phyloP scores from a whole-genome alignment of 2,797 vertebrate species.

The Micrastur ruficollis region DNA sequence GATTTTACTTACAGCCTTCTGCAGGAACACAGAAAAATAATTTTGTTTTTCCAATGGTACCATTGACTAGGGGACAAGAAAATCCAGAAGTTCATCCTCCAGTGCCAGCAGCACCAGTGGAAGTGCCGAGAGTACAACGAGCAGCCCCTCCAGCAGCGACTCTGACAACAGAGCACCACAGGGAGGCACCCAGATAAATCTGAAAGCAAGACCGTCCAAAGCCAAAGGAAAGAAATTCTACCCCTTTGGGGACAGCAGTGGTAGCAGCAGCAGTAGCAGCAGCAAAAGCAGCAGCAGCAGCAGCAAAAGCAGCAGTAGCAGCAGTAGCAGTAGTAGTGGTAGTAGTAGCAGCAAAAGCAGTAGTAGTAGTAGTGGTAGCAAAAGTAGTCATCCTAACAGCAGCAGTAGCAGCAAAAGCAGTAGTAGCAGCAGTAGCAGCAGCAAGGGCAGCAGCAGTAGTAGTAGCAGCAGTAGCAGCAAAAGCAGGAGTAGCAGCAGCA shows the following conservation, averaged over 20 bases:
- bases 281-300: accelerated
- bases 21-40: not conserved
- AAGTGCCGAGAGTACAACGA: not conserved
- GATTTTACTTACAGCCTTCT: not conserved
- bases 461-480: accelerated
- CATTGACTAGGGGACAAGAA: constrained; percentile 10
- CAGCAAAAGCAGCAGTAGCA: accelerated
- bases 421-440: accelerated
- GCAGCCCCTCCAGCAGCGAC: constrained; percentile 21
- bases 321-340: accelerated
- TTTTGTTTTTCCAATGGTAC: not conserved
- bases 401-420: accelerated
- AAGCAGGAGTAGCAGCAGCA: accelerated
- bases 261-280: accelerated
- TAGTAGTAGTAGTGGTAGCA: accelerated
- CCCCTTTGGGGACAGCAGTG: constrained; percentile 21
- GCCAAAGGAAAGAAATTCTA: constrained; percentile 36
- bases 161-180: not conserved
- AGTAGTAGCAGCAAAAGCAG: accelerated
- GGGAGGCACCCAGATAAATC: not conserved
- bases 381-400: accelerated
- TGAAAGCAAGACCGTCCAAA: constrained; percentile 5
- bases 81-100: not conserved
- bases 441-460: accelerated
- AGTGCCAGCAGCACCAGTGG: constrained; percentile 3